phyloP scores from a whole-genome alignment of 2,888 invertebrate species.

The Minunthozetes semirufus region DNA sequence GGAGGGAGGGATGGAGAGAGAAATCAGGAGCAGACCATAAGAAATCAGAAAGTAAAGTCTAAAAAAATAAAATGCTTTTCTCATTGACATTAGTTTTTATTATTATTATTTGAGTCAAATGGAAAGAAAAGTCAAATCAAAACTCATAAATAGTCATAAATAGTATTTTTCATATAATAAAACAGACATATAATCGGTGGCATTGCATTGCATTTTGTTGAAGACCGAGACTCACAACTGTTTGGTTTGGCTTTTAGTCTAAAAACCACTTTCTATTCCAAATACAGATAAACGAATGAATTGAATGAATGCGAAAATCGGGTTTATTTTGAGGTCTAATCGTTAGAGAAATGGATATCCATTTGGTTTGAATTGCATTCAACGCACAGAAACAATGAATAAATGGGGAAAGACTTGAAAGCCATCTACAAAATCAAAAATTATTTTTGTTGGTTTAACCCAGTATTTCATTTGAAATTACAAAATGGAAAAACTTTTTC shows the following conservation, averaged over 20 bases:
- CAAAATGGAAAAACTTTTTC: not conserved
- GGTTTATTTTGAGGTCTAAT: not conserved
- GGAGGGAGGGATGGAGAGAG: not conserved
- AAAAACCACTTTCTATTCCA: constrained; percentile 26
- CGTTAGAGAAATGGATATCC: constrained; percentile 18
- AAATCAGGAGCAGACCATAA: constrained; percentile 13
- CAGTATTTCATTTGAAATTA: not conserved
- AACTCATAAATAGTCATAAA: constrained; percentile 32
- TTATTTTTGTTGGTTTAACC: too few relatives aligned
- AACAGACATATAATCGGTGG: constrained; percentile 17
- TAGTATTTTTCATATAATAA: constrained; percentile 32
- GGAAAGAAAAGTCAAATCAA: constrained; percentile 23
- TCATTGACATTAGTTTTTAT: constrained; percentile 28
- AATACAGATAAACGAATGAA: constrained; percentile 11
- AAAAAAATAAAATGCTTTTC: constrained; percentile 25
- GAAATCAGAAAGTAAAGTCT: not conserved
- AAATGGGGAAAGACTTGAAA: too few relatives aligned
- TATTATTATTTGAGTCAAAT: constrained; percentile 21
- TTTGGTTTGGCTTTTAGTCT: constrained; percentile 9
- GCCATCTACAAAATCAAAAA: too few relatives aligned
- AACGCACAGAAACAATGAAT: constrained; percentile 9
- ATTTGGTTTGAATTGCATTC: constrained; percentile 18
- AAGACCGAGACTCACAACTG: not conserved
- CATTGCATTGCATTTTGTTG: not conserved
- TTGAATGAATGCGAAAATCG: not conserved